These are phyloP conservation scores for Streptopelia turtur DNA, from an alignment of 2,797 vertebrate species.

Conservation along the genomic window DNA sequence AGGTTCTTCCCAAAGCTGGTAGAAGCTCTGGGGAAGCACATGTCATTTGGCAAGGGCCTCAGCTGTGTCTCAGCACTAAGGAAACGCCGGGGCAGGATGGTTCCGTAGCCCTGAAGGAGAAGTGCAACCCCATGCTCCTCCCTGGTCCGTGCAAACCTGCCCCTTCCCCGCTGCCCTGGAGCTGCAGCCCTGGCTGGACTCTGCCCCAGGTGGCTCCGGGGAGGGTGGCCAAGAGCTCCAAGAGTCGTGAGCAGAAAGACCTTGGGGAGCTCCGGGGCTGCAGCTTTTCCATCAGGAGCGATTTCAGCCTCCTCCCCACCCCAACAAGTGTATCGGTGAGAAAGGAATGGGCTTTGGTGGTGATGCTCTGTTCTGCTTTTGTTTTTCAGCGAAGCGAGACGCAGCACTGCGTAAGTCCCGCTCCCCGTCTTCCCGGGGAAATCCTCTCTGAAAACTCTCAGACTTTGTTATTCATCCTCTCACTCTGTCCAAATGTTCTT, in stretches of 20 bases:
- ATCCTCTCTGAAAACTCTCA: background rate
- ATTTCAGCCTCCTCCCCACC: background rate
- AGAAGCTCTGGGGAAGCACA: too few species aligned
- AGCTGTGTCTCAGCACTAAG: background rate
- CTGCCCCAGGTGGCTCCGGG: background rate
- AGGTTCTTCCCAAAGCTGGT: background rate
- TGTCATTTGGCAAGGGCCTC: background rate
- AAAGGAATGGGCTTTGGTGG: background rate
- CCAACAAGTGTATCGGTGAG: rapidly evolving
- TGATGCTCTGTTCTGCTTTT: background rate
- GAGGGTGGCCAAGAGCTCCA: too few species aligned
- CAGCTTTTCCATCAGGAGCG: too few species aligned
- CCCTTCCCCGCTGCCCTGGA: background rate
- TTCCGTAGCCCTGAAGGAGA: background rate
- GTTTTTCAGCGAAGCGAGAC: background rate
- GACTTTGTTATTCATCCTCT: background rate
- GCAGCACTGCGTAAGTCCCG: background rate
- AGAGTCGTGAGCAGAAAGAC: too few species aligned
- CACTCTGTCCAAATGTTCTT: background rate
- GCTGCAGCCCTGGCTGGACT: background rate
- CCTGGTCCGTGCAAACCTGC: background rate
- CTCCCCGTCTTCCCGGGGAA: background rate
- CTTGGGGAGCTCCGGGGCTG: too few species aligned
- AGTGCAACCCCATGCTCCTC: background rate
- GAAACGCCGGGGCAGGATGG: background rate